Evolutionary conservation across 2,113 vertebrate species (phyloP).

Genomic region (Tyto alba): DNA sequence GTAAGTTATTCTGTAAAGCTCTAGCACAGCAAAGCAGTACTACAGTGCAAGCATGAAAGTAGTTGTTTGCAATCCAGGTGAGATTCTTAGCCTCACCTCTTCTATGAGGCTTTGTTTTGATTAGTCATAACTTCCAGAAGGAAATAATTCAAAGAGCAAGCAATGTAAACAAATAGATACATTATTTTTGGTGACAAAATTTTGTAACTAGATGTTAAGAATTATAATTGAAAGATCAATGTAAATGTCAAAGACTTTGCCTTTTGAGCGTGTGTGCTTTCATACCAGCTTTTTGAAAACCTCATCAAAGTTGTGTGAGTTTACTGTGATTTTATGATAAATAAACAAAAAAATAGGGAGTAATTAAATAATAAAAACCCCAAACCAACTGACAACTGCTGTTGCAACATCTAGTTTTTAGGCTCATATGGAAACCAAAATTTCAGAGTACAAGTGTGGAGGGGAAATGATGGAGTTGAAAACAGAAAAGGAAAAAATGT

Average conservation of each 20-base stretch:
- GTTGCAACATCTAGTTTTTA: not conserved
- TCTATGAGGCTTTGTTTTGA: not conserved
- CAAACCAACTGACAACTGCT: not conserved
- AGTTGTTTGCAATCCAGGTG: not conserved
- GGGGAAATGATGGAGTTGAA: not conserved
- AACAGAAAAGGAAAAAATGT: not conserved
- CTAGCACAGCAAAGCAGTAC: fast-evolving
- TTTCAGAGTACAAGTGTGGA: not conserved
- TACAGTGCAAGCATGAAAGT: not conserved
- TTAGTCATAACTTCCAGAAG: not conserved
- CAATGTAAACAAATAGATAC: not conserved
- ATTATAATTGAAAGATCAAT: not conserved
- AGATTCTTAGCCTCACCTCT: not conserved
- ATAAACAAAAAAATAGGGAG: not conserved
- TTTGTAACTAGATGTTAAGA: not conserved
- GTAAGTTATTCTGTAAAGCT: not conserved
- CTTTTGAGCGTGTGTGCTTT: not conserved
- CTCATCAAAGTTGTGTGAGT: not conserved
- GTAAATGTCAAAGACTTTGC: not conserved
- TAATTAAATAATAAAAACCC: not conserved
- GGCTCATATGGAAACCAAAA: not conserved
- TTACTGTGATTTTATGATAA: not conserved
- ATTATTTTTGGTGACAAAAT: not conserved
- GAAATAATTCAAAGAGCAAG: not conserved
- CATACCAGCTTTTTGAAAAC: not conserved